Percentiles rank a stretch among this genome's conserved stretches.
Conservation (phyloP, 92 coral and sea anemone species). For the Siderastrea siderea region DNA sequence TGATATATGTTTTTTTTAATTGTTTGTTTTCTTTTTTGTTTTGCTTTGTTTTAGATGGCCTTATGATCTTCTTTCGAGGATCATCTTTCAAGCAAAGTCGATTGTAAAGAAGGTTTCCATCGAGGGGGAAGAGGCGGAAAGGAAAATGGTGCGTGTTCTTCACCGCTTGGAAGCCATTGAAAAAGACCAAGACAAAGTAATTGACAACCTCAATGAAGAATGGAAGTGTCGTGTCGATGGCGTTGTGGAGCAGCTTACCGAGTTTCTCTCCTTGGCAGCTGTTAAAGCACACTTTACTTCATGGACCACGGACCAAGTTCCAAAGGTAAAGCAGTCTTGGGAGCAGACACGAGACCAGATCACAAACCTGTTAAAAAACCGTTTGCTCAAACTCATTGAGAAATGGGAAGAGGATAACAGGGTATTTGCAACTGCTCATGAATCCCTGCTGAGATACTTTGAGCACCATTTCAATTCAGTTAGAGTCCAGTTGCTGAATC, state of each 20-base stretch:
- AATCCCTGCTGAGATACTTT: slow-evolving; percentile 16
- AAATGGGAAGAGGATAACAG: slow-evolving; percentile 48
- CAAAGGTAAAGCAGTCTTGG: too few species aligned
- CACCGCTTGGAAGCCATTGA: neutral
- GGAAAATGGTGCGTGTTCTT: neutral
- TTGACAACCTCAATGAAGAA: neutral
- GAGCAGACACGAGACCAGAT: too few species aligned
- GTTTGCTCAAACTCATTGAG: slow-evolving; percentile 6
- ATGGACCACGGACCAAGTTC: slow-evolving; percentile 12
- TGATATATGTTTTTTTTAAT: too few species aligned
- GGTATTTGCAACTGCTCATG: slow-evolving; percentile 7
- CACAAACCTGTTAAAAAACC: neutral
- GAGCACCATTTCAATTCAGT: neutral
- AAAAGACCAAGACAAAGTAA: neutral
- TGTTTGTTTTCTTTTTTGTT: too few species aligned
- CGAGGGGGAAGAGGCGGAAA: neutral
- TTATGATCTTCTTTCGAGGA: slow-evolving; percentile 7
- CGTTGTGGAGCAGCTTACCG: neutral
- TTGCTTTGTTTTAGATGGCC: slow-evolving; percentile 32
- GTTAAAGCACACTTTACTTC: neutral
- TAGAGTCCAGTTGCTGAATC: slow-evolving; percentile 4
- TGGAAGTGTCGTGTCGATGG: neutral
- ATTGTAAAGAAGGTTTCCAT: slow-evolving; percentile 2
- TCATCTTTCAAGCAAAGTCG: slow-evolving; percentile 13
- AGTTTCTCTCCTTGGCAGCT: neutral